Conservation (phyloP, 2,113 vertebrate species). For the Procavia capensis region DNA sequence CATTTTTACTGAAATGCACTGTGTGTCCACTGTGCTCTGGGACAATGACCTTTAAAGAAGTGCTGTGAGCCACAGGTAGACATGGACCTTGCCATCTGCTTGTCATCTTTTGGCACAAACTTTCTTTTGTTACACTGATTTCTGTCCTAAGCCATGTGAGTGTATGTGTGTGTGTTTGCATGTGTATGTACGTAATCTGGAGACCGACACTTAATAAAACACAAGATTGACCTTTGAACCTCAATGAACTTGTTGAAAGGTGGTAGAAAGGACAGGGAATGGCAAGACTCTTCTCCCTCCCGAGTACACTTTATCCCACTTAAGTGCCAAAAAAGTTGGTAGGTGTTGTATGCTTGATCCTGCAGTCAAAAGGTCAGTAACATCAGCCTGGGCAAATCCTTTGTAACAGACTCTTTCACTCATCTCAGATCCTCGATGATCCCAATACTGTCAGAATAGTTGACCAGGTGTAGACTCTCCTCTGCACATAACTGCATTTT, state of each 20-base stretch:
- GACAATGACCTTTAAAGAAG: neutral
- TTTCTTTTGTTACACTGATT: neutral
- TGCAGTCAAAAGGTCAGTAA: neutral
- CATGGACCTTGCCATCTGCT: neutral
- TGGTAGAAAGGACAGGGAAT: neutral
- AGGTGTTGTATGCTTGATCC: rapidly evolving
- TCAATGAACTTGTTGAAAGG: neutral
- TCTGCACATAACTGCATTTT: neutral
- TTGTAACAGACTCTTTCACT: rapidly evolving
- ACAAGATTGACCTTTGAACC: neutral
- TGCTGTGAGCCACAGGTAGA: neutral
- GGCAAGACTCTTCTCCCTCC: no score
- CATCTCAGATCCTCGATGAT: rapidly evolving
- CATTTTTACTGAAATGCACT: neutral
- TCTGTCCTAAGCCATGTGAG: neutral
- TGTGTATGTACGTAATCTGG: neutral
- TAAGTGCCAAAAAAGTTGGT: rapidly evolving
- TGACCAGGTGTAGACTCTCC: neutral
- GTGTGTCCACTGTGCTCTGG: neutral
- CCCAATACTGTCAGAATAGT: rapidly evolving
- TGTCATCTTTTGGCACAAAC: neutral
- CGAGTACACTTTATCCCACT: rapidly evolving
- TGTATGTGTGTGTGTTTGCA: neutral
- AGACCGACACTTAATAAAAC: rapidly evolving
- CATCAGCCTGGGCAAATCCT: neutral